Evolutionary conservation across 1,140 invertebrate species (phyloP).

Genomic region (Drosophila bocqueti): DNA sequence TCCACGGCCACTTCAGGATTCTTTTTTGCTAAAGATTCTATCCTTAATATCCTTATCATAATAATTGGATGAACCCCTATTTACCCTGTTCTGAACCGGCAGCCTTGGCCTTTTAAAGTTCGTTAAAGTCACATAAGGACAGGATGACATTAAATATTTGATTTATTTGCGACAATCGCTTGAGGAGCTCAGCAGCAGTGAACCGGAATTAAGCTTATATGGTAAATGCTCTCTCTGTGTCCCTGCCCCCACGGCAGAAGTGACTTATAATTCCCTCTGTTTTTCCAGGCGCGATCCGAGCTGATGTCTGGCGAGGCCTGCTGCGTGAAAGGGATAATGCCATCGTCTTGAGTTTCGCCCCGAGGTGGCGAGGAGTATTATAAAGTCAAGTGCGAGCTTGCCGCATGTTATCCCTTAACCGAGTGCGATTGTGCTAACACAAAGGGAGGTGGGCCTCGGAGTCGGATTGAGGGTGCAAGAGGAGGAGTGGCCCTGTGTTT

Average conservation of each 20-base stretch:
- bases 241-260: not conserved
- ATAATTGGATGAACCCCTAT: too few relatives aligned
- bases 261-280: slow-evolving; percentile 14
- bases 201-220: slow-evolving; percentile 13
- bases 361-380: slow-evolving; percentile 18
- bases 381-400: slow-evolving; percentile 35
- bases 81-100: not conserved
- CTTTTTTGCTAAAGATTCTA: too few relatives aligned
- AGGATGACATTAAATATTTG: slow-evolving; percentile 7
- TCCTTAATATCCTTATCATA: too few relatives aligned
- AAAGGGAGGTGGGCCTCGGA: slow-evolving; percentile 12
- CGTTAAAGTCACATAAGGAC: not conserved
- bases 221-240: not conserved
- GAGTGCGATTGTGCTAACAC: slow-evolving; percentile 38
- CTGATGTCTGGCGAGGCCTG: slow-evolving; percentile 5
- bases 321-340: slow-evolving; percentile 22
- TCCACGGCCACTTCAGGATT: too few relatives aligned
- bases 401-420: slow-evolving; percentile 31
- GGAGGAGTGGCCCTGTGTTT: slow-evolving; percentile 52
- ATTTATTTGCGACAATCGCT: slow-evolving; percentile 15
- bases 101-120: not conserved
- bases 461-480: not conserved
- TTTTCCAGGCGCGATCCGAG: not conserved
- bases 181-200: slow-evolving; percentile 12
- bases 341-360: slow-evolving; percentile 6